Percentiles rank a stretch among this genome's conserved stretches.
phyloP scores from a whole-genome alignment of 2,888 invertebrate species.

The Blastobasis adustella region DNA sequence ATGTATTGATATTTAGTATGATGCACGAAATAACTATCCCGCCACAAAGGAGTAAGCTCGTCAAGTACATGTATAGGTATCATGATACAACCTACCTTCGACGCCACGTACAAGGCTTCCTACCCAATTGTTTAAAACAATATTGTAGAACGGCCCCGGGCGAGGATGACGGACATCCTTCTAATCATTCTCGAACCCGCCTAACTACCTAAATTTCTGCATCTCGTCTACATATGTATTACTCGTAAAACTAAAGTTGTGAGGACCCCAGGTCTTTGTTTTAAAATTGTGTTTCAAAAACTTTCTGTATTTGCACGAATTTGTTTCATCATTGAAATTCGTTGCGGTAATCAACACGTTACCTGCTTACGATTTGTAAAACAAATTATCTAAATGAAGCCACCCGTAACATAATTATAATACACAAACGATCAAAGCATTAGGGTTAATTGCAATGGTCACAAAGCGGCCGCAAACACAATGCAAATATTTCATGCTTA shows the following conservation, averaged over 20 bases:
- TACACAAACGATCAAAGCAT: too few relatives aligned
- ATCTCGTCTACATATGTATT: constrained; percentile 2
- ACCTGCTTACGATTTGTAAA: too few relatives aligned
- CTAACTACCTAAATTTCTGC: constrained; percentile 47
- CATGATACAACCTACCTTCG: too few relatives aligned
- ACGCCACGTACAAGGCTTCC: constrained; percentile 7
- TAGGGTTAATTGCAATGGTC: background rate
- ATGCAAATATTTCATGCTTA: constrained; percentile 45
- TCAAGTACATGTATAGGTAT: background rate
- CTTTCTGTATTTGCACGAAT: too few relatives aligned
- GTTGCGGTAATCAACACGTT: too few relatives aligned
- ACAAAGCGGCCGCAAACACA: constrained; percentile 16
- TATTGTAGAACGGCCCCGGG: constrained; percentile 44
- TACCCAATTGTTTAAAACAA: constrained; percentile 47
- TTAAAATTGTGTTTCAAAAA: too few relatives aligned
- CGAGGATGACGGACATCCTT: constrained; percentile 48
- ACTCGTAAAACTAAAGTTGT: too few relatives aligned
- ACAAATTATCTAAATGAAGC: too few relatives aligned
- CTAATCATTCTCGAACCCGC: constrained; percentile 41
- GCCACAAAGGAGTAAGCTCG: background rate
- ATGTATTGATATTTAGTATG: background rate
- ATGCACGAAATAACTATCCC: background rate
- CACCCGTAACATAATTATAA: too few relatives aligned
- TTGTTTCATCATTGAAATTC: too few relatives aligned
- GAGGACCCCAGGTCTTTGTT: too few relatives aligned